Conservation (phyloP, 2,113 vertebrate genomes). For the Pagrus major region DNA sequence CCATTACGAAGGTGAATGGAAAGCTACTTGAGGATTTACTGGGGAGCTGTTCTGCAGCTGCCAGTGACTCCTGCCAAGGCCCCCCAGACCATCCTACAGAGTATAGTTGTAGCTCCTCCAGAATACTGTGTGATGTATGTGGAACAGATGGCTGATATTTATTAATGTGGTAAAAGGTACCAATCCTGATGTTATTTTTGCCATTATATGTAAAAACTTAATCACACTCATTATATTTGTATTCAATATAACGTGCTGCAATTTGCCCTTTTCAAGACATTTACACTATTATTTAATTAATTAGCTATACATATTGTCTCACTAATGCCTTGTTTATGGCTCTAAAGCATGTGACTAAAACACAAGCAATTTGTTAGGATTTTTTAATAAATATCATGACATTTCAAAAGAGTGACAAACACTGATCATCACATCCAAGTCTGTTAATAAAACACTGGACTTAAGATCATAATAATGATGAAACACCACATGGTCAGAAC, state of each 20-base stretch:
- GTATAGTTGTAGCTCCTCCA: neutral
- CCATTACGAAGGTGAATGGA: constrained; percentile 61
- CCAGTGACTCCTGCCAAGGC: constrained; percentile 70
- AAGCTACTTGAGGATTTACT: constrained; percentile 73
- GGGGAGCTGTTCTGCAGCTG: constrained; percentile 80
- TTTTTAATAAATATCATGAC: neutral
- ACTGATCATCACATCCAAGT: constrained; percentile 15
- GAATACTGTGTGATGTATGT: neutral
- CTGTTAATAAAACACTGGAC: neutral
- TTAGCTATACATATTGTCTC: neutral
- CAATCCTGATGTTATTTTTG: neutral
- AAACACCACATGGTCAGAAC: constrained; percentile 4
- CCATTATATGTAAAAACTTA: neutral
- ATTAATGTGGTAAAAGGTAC: neutral
- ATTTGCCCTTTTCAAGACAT: neutral
- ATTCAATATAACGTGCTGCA: neutral
- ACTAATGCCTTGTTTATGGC: neutral
- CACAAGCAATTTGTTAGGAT: neutral
- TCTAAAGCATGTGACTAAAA: neutral
- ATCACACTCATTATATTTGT: neutral
- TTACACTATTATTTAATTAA: neutral
- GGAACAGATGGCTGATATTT: neutral
- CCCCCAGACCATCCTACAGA: neutral
- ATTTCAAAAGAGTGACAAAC: neutral
- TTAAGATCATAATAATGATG: neutral